Evolutionary conservation across 2,113 vertebrate species (phyloP), one percentile per base, ranked within the genome.

Genomic region (Ictalurus punctatus): DNA sequence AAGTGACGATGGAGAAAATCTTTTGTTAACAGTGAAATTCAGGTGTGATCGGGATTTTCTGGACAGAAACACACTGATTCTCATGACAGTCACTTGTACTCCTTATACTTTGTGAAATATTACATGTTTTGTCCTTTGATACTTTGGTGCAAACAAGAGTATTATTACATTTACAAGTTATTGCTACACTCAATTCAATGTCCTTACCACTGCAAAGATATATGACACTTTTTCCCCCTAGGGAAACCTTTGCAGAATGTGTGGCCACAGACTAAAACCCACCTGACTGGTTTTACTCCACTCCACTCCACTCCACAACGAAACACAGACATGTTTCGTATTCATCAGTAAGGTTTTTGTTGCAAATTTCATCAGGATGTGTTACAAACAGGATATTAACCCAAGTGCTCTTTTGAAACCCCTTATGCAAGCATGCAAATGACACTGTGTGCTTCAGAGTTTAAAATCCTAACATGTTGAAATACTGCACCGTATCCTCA

Each of bases 341-440:
- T 14, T 52, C 48, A 52, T 79, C 10, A 23, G 19, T 25, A 48
- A 25, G 19, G 21, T 27, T 16, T 48, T 52, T 4, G 48, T 19
- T 80, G 48, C 48, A 34, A 10, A 13, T 82, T 58, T 59, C 27
- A 23, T 54, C 30, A 58, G 19, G 54, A 21, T 34, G 30, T 23
- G 12, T 82, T 82, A 59, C 54, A 82, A 34, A 82, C 54, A 82
- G 80, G 80, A 82, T 59, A 59, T 82, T 59, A 59, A 82, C 54
- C 17, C 80, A 82, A 37, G 30, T 34, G n/a, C 54, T 23, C n/a
- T 59, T 59, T 59, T 59, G 80, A 82, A 82, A 82, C 19, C 6
- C 19, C 30, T 82, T 59, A 56, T 16, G 78, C 78, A 80, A 80
- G 23, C n/a, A 8, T 76, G 3, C 21, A 71, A 34, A 30, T 71